phyloP scores from a whole-genome alignment of 2,113 vertebrate species.

The Passer montanus region DNA sequence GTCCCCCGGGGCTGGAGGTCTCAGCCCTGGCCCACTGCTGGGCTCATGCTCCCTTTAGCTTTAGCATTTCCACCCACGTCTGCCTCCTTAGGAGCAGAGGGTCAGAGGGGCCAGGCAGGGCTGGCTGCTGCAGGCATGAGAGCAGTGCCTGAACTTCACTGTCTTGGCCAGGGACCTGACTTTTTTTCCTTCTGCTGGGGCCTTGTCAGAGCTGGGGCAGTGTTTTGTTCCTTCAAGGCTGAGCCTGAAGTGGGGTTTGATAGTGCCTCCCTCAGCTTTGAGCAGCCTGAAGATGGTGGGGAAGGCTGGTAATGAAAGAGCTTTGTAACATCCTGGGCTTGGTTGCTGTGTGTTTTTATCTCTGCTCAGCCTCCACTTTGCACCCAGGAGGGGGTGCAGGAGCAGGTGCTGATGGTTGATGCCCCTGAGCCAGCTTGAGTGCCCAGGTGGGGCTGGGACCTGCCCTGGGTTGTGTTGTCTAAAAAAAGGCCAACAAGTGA shows the following conservation, averaged over 20 bases:
- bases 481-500: background rate
- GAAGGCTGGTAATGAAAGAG: background rate
- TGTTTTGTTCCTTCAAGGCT: background rate
- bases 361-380: accelerated
- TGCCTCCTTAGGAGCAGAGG: background rate
- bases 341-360: accelerated
- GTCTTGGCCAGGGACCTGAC: no score
- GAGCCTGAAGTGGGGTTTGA: background rate
- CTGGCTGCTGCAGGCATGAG: background rate
- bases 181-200: background rate
- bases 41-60: background rate
- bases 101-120: background rate
- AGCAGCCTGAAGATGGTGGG: background rate
- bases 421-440: no score
- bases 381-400: background rate
- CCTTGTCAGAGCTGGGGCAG: background rate
- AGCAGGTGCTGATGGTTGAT: background rate
- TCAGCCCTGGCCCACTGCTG: background rate
- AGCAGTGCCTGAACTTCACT: background rate
- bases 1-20: background rate
- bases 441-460: no score
- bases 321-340: accelerated
- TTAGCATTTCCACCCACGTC: background rate
- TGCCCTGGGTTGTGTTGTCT: accelerated
- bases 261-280: background rate